These are phyloP conservation scores for Caenorhabditis sp. DNA, from an alignment of 2,888 invertebrate species.

Conservation along the genomic window DNA sequence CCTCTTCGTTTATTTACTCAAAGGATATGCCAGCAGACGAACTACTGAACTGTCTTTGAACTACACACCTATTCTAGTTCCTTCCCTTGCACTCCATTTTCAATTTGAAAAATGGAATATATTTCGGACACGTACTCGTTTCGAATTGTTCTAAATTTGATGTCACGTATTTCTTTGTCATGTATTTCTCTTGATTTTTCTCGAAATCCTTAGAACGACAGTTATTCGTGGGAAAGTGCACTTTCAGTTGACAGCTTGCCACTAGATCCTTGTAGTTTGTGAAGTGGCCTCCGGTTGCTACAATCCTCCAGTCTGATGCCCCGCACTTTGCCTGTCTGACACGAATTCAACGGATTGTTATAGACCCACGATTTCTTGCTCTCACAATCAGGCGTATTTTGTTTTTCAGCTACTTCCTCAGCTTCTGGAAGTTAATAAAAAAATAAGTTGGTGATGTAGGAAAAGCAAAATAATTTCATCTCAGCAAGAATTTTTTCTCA, in stretches of 20 bases:
- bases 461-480: conserved; percentile 31
- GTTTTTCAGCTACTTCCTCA: conserved; percentile 11
- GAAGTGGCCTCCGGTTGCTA: background rate
- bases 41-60: conserved; percentile 23
- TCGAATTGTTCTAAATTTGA: conserved; percentile 4
- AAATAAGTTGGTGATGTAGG: background rate
- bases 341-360: background rate
- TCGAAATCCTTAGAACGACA: conserved; percentile 23
- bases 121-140: background rate
- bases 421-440: conserved; percentile 19
- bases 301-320: conserved; percentile 8
- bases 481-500: conserved; percentile 35
- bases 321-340: background rate
- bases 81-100: conserved; percentile 39
- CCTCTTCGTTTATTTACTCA: conserved; percentile 11
- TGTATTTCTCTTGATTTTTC: background rate
- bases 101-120: conserved; percentile 1
- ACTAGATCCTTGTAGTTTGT: conserved; percentile 29
- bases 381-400: background rate
- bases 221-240: conserved; percentile 28
- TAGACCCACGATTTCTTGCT: background rate
- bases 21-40: conserved; percentile 12
- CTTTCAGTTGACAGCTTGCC: conserved; percentile 29
- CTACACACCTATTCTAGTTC: conserved; percentile 17
- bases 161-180: no score